Percentiles rank a stretch among this genome's conserved stretches.
These are phyloP conservation scores for Agrilus mali DNA, from an alignment of 2,888 invertebrate genomes.

Conservation along the genomic window DNA sequence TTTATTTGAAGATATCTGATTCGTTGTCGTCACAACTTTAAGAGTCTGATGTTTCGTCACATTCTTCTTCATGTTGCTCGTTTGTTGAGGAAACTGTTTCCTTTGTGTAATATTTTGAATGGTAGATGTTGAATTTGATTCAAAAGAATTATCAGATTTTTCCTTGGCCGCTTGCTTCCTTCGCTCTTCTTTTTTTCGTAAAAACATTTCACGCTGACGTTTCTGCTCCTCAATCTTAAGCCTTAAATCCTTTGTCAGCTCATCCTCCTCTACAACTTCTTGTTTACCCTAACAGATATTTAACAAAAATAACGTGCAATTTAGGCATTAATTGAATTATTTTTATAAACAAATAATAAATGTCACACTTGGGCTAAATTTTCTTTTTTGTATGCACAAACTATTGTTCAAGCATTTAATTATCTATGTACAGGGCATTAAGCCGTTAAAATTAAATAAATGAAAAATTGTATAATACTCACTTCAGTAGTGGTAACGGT, in stretches of 20 bases:
- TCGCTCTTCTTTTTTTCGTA: constrained; percentile 36
- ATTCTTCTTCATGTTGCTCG: not conserved
- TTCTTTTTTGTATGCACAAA: too few relatives aligned
- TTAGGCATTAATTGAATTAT: too few relatives aligned
- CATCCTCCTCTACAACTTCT: constrained; percentile 34
- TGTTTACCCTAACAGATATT: constrained; percentile 7
- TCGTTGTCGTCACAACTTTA: not conserved
- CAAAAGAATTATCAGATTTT: constrained; percentile 9
- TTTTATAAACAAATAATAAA: too few relatives aligned
- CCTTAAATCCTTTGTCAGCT: constrained; percentile 36
- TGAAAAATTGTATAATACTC: too few relatives aligned
- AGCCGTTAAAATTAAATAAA: too few relatives aligned
- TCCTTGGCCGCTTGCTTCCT: constrained; percentile 34
- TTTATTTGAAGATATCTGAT: constrained; percentile 1
- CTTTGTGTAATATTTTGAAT: not conserved
- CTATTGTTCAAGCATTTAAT: too few relatives aligned
- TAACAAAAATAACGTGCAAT: not conserved
- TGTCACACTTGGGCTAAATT: too few relatives aligned
- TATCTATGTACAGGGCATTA: too few relatives aligned
- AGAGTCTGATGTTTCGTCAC: not conserved
- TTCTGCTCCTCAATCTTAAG: constrained; percentile 38
- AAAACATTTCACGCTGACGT: constrained; percentile 33
- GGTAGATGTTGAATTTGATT: not conserved
- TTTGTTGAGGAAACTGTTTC: not conserved
- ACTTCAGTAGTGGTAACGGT: too few relatives aligned